Percentiles rank a stretch among this genome's conserved stretches.
These are phyloP conservation scores for Erythrolamprus reginae DNA, from an alignment of 2,113 vertebrate species.

Conservation along the genomic window DNA sequence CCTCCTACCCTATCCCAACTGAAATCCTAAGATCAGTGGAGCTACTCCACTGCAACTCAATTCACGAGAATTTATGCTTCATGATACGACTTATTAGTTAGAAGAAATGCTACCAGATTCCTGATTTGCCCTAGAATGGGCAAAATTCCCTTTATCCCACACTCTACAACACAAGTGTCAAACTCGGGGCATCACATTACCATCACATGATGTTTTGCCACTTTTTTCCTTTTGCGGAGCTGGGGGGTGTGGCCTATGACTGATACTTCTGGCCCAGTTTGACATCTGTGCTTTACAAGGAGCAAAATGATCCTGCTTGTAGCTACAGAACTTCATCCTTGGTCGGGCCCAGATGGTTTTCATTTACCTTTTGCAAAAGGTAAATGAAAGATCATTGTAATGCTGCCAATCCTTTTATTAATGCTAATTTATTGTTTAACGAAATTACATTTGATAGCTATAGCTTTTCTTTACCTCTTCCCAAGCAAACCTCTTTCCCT, in stretches of 20 bases:
- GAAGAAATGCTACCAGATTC: background rate
- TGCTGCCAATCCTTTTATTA: background rate
- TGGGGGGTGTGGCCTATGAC: no score
- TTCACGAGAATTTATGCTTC: background rate
- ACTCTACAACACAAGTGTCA: no score
- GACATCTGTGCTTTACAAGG: background rate
- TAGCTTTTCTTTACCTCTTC: background rate
- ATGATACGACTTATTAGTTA: background rate
- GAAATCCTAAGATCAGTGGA: background rate
- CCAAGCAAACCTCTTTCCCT: background rate
- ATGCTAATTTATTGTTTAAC: background rate
- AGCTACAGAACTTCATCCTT: background rate
- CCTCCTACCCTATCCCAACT: background rate
- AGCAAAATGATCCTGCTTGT: background rate
- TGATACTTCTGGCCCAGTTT: no score
- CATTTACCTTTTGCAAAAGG: background rate
- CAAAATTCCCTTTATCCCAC: background rate
- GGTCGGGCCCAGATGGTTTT: background rate
- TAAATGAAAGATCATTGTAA: background rate
- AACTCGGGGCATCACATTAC: no score
- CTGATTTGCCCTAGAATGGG: background rate
- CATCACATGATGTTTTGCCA: no score
- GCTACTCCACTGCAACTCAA: background rate
- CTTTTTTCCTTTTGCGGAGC: no score
- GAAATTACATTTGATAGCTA: background rate